A percentile compares a stretch with the other conserved stretches of the same genome.
phyloP scores from a whole-genome alignment of 2,797 vertebrate species.

The Manis pentadactyla region DNA sequence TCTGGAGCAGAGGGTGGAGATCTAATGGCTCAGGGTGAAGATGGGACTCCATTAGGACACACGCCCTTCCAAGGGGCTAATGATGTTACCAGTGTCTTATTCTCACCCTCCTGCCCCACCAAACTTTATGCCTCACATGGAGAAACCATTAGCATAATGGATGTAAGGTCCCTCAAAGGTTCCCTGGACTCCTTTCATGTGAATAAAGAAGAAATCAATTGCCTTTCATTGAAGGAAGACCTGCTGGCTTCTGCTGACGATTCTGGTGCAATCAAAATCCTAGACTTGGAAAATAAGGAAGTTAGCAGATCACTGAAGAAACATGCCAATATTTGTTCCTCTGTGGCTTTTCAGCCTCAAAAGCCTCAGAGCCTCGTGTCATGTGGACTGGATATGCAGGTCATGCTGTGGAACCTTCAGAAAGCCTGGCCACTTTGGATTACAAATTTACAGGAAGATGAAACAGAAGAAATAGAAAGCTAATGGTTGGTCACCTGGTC shows the following conservation, averaged over 20 bases:
- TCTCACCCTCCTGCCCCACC: slow-evolving; percentile 86
- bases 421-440: slow-evolving; percentile 95
- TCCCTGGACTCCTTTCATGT: slow-evolving; percentile 87
- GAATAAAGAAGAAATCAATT: slow-evolving; percentile 96
- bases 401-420: slow-evolving; percentile 92
- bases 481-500: slow-evolving; percentile 87
- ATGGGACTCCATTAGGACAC: slow-evolving; percentile 85
- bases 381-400: slow-evolving; percentile 99
- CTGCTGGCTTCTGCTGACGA: slow-evolving; percentile 94
- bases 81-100: slow-evolving; percentile 90
- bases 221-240: slow-evolving; percentile 90
- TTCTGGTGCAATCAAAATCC: slow-evolving; percentile 92
- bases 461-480: slow-evolving; percentile 84
- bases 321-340: slow-evolving; percentile 98
- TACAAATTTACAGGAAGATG: slow-evolving; percentile 92
- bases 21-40: slow-evolving; percentile 91
- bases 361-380: slow-evolving; percentile 95
- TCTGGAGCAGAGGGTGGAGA: slow-evolving; percentile 94
- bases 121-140: slow-evolving; percentile 92
- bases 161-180: slow-evolving; percentile 90
- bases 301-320: slow-evolving; percentile 90
- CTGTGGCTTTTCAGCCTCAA: slow-evolving; percentile 94
- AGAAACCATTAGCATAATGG: slow-evolving; percentile 90
- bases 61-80: slow-evolving; percentile 85
- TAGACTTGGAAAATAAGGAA: slow-evolving; percentile 93